Percentiles rank a stretch among this genome's conserved stretches.
Conservation (phyloP, 2,797 vertebrate species). For the Sciaenops ocellatus region DNA sequence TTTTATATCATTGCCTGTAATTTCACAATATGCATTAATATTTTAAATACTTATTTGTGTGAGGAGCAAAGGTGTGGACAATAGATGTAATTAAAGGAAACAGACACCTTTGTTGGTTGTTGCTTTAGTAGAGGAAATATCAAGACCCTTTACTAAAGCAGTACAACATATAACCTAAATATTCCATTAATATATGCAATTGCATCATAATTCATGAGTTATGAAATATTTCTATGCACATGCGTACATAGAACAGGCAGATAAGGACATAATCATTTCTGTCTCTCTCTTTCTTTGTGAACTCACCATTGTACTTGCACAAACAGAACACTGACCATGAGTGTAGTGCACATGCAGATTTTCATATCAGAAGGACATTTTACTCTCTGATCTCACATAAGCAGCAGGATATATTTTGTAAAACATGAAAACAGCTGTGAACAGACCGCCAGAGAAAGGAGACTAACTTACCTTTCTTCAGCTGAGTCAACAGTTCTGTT, state of each 20-base stretch:
- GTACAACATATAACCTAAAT: background rate
- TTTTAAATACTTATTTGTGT: background rate
- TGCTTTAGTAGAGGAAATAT: background rate
- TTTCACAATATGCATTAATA: no score
- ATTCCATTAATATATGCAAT: background rate
- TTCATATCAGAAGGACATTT: conserved; percentile 38
- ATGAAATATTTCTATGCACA: background rate
- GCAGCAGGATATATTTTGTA: background rate
- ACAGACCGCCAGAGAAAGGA: conserved; percentile 14
- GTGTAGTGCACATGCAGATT: conserved; percentile 22
- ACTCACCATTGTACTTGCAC: background rate
- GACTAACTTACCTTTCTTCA: conserved; percentile 25
- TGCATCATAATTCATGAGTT: background rate
- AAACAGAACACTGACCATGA: conserved; percentile 23
- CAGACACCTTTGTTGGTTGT: background rate
- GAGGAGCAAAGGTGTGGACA: background rate
- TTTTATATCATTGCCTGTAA: no score
- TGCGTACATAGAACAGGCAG: background rate
- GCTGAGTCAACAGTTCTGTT: conserved; percentile 58
- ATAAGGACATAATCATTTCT: background rate
- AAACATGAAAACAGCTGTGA: conserved; percentile 31
- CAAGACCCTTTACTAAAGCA: background rate
- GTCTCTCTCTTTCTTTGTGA: background rate
- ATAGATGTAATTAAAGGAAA: background rate
- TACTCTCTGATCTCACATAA: conserved; percentile 45